phyloP scores from a whole-genome alignment of 2,888 invertebrate genomes.

The Hemicrepidius hirtus region DNA sequence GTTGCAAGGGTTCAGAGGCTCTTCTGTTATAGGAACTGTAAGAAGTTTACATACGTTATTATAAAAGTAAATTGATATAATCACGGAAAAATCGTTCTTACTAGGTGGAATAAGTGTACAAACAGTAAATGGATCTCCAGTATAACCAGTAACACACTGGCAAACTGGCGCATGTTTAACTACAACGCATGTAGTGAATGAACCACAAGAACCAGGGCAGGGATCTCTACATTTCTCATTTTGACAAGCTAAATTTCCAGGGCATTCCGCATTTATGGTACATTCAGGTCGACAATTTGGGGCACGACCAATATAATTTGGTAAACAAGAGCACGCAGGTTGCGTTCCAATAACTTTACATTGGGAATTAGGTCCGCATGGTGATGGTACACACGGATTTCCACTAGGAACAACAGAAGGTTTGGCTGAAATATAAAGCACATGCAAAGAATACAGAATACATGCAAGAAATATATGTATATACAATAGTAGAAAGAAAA shows the following conservation, averaged over 20 bases:
- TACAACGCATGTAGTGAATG: constrained; percentile 83
- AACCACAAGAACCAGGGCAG: constrained; percentile 85
- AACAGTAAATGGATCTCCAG: constrained; percentile 79
- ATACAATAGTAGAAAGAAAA: constrained; percentile 46
- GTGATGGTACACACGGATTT: constrained; percentile 79
- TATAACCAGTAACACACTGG: constrained; percentile 82
- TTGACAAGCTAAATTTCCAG: constrained; percentile 84
- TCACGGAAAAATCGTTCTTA: constrained; percentile 70
- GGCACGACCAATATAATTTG: constrained; percentile 77
- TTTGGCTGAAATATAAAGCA: constrained; percentile 68
- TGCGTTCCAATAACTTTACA: constrained; percentile 76
- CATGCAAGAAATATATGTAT: constrained; percentile 45
- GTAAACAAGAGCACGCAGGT: constrained; percentile 77
- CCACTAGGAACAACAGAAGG: constrained; percentile 65
- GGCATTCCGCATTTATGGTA: constrained; percentile 83
- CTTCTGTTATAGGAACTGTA: constrained; percentile 73
- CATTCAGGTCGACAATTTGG: constrained; percentile 82
- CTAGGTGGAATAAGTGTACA: constrained; percentile 75
- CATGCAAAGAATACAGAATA: constrained; percentile 63
- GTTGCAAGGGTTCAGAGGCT: constrained; percentile 74
- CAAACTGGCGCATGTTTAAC: constrained; percentile 87
- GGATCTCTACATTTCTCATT: constrained; percentile 87
- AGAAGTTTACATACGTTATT: constrained; percentile 51
- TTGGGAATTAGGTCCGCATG: constrained; percentile 79
- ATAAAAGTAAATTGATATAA: constrained; percentile 4